Percentiles rank a stretch among this genome's conserved stretches.
phyloP scores from a whole-genome alignment of 2,797 vertebrate species.

The Muscicapa striata region DNA sequence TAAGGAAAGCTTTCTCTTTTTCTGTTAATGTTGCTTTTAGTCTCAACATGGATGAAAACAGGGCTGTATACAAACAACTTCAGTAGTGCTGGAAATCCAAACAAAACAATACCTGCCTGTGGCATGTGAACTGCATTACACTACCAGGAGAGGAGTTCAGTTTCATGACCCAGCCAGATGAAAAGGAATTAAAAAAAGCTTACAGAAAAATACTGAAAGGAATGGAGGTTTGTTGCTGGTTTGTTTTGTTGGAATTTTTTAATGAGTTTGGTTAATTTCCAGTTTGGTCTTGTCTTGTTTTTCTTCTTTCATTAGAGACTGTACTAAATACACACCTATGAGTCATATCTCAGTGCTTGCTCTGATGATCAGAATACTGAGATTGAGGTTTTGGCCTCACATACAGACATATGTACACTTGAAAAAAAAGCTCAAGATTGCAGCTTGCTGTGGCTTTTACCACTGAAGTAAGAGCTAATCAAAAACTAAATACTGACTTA shows the following conservation, averaged over 20 bases:
- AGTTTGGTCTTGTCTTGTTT: background rate
- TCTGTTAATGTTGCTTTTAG: background rate
- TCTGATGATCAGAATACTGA: background rate
- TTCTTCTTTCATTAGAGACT: background rate
- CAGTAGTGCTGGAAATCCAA: background rate
- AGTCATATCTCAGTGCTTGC: background rate
- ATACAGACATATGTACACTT: background rate
- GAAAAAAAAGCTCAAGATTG: background rate
- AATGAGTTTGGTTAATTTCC: background rate
- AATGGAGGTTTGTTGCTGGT: background rate
- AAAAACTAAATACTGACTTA: conserved; percentile 37
- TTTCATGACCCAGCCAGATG: background rate
- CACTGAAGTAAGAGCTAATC: background rate
- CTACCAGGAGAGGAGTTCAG: background rate
- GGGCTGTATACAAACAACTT: background rate
- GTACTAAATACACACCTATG: background rate
- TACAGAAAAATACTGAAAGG: background rate
- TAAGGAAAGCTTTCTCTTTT: background rate
- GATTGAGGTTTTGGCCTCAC: background rate
- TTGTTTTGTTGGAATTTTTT: background rate
- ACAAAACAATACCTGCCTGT: background rate
- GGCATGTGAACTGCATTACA: background rate
- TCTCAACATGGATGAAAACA: background rate
- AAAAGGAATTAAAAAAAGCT: background rate
- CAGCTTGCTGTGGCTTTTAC: conserved; percentile 3